A percentile compares a stretch with the other conserved stretches of the same genome.
Evolutionary conservation across 2,888 invertebrate genomes (phyloP).

Genomic region (Tipula lateralis): DNA sequence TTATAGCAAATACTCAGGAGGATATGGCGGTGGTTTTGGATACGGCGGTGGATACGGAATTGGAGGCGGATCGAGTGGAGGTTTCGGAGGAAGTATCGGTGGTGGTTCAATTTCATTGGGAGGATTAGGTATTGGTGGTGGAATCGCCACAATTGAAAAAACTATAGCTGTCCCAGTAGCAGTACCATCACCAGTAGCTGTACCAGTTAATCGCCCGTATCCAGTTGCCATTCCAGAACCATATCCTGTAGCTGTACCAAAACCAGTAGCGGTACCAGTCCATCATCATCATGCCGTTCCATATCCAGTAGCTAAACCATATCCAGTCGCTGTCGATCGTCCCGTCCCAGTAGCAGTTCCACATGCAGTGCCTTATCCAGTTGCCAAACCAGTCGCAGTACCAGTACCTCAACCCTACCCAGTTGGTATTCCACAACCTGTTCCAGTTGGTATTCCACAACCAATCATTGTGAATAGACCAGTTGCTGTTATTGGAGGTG

Average conservation of each 20-base stretch:
- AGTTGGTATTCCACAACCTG: conserved; percentile 39
- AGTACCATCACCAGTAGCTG: not conserved
- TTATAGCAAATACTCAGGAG: not conserved
- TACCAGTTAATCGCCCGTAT: not conserved
- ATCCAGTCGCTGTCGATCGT: conserved; percentile 26
- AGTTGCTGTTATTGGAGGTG: not conserved
- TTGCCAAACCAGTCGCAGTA: conserved; percentile 33
- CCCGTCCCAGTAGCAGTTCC: not conserved
- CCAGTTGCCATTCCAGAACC: not conserved
- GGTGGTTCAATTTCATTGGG: not conserved
- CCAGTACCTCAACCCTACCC: conserved; percentile 40
- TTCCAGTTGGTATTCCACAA: conserved; percentile 39
- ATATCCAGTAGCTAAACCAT: conserved; percentile 25
- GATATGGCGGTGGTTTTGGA: conserved; percentile 26
- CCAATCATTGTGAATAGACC: conserved; percentile 33
- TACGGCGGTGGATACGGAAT: not conserved
- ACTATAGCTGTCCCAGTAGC: not conserved
- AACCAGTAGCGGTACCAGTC: not conserved
- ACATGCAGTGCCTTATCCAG: conserved; percentile 27
- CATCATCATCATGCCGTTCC: not conserved
- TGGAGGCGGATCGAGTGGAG: not conserved
- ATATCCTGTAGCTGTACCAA: not conserved
- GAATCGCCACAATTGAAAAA: not conserved
- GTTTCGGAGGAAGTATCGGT: not conserved
- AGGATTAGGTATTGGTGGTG: not conserved